Conservation (phyloP, 2,888 invertebrate genomes). For the Pristionchus mayeri region DNA sequence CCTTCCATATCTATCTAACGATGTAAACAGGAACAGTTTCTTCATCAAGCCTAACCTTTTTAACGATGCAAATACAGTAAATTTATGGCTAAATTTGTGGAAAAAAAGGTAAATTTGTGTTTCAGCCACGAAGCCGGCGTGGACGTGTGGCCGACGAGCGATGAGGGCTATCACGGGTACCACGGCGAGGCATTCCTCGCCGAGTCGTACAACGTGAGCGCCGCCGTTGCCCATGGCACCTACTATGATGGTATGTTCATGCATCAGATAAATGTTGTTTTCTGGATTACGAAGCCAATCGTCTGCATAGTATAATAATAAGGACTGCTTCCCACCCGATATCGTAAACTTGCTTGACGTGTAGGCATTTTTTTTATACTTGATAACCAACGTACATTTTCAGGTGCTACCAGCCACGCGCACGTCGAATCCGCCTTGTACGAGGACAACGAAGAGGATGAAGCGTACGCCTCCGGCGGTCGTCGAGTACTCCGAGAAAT, state of each 20-base stretch:
- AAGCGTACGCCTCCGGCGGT: constrained; percentile 56
- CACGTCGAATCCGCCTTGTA: not conserved
- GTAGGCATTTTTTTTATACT: not conserved
- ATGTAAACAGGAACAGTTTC: too few relatives aligned
- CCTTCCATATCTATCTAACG: not conserved
- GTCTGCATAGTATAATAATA: too few relatives aligned
- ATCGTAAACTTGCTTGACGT: too few relatives aligned
- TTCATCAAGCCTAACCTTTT: too few relatives aligned
- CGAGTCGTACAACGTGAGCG: not conserved
- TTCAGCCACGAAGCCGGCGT: constrained; percentile 57
- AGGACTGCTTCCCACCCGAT: too few relatives aligned
- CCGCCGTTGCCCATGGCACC: too few relatives aligned
- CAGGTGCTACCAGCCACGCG: not conserved
- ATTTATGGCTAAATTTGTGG: not conserved
- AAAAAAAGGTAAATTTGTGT: not conserved
- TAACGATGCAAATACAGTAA: too few relatives aligned
- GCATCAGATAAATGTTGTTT: too few relatives aligned
- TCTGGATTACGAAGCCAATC: too few relatives aligned
- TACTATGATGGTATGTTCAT: constrained; percentile 31
- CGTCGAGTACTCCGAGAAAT: constrained; percentile 62
- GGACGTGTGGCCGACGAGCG: constrained; percentile 56
- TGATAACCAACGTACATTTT: too few relatives aligned
- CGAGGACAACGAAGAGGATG: constrained; percentile 45
- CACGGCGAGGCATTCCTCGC: constrained; percentile 48
- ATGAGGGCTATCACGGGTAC: constrained; percentile 54